Base-by-base conservation (phyloP, 2,797 vertebrate species). In the Sus cebifrons region DNA sequence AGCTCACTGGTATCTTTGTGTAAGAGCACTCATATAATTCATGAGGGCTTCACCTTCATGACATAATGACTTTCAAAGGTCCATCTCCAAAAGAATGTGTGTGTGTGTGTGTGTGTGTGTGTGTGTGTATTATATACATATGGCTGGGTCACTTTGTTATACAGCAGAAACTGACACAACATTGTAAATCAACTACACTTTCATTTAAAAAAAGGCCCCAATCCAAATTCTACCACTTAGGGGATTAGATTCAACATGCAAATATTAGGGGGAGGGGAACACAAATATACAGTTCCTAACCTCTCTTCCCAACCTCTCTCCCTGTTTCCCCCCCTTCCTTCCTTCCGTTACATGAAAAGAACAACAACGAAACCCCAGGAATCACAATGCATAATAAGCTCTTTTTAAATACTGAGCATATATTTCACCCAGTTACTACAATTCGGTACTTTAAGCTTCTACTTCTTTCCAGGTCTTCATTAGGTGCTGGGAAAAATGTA, bases 331-430 rank as follows among this genome's bases (percentile, higher is more conserved):
- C 18, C 25, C 65, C 23, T 92, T 14, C 20, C 21, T 54, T 78
- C 23, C 54, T 94, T 62, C 64, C 83, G 25, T 91, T 44, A 40
- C 3, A 32, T n/a, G 23, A 85, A 81, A 90, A 16, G 13, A 82
- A 36, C 17, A 65, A 79, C 62, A 79, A 74, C 18, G 29, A 27
- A 20, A 91, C 23, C 29, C 9, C 3, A 36, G 7, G 65, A 89
- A 49, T 23, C 6, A 77, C 25, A 64, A n/a, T 2, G 18, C 25
- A 3, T 27, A 27, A 13, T 84, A 27, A 74, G 32, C 13, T 17
- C 12, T 40, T 84, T 54, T 1, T 6, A 8, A 2, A 23, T 29
- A 44, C 16, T 13, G 21, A 13, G 4, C 1, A 5, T 0, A n/a
- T 16, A 6, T 23, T 70, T 20, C 14, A 29, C 52, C 2, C 0